phyloP scores from a whole-genome alignment of 2,113 vertebrate species.

The Syrrhaptes paradoxus region DNA sequence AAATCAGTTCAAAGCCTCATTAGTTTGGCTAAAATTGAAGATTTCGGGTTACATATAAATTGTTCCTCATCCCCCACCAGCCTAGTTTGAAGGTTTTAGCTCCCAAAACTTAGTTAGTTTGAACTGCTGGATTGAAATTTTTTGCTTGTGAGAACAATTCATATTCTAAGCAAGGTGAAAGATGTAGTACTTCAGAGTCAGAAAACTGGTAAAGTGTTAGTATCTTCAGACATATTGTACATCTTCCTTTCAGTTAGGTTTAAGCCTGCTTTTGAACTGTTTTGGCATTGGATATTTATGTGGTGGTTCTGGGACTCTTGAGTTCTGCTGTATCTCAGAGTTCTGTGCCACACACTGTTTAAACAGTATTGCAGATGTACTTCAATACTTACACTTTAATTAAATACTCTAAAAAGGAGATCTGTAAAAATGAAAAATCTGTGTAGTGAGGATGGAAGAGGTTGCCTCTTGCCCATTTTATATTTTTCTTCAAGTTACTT shows the following conservation, averaged over 20 bases:
- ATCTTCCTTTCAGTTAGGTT: constrained; percentile 17
- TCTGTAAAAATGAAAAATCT: constrained; percentile 1
- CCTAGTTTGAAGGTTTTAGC: background rate
- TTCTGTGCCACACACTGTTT: constrained; percentile 7
- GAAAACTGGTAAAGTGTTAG: constrained; percentile 24
- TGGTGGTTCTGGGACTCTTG: background rate
- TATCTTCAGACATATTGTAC: constrained; percentile 33
- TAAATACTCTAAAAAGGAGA: background rate
- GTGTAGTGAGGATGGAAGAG: background rate
- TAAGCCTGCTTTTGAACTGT: constrained; percentile 8
- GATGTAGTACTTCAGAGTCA: background rate
- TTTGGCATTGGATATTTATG: constrained; percentile 15
- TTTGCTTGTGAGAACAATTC: background rate
- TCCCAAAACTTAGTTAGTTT: background rate
- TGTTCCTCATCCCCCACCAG: background rate
- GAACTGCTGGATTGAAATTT: background rate
- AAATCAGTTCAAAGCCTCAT: background rate
- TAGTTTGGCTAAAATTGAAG: background rate
- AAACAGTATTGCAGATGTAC: background rate
- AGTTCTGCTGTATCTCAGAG: constrained; percentile 10
- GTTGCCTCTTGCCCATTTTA: background rate
- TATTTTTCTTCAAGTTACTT: constrained; percentile 4
- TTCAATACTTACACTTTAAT: background rate
- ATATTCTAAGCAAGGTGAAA: constrained; percentile 38
- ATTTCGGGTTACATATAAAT: background rate